Conservation (phyloP, 2,797 vertebrate genomes). For the Neosilurus hyrtlii region DNA sequence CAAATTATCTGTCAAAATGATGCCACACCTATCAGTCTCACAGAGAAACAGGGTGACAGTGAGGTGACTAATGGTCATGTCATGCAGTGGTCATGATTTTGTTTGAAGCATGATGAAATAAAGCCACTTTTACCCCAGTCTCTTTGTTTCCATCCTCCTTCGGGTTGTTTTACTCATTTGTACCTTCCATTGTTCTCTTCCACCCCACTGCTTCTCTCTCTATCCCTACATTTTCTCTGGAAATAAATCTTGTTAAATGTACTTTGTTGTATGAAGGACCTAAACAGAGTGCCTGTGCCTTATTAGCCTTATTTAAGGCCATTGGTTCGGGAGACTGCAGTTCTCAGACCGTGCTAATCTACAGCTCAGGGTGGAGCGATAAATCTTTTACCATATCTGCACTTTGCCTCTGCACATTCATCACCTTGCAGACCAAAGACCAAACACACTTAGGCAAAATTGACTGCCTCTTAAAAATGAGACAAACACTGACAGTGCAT, state of each 20-base stretch:
- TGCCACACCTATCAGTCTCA: neutral
- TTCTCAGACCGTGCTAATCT: conserved; percentile 27
- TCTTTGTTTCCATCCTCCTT: neutral
- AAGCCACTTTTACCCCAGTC: neutral
- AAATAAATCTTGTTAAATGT: conserved; percentile 21
- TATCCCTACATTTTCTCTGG: neutral
- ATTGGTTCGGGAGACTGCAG: neutral
- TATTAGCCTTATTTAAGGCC: conserved; percentile 29
- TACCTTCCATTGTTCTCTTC: neutral
- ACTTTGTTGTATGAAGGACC: conserved; percentile 12
- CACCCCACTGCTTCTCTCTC: neutral
- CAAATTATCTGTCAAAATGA: conserved; percentile 13
- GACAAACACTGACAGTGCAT: neutral
- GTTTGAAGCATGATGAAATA: conserved; percentile 4
- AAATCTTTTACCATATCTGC: conserved; percentile 32
- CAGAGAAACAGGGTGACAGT: neutral
- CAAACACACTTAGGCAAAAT: conserved; percentile 39
- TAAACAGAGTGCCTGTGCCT: conserved; percentile 3
- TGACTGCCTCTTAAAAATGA: conserved; percentile 29
- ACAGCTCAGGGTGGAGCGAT: conserved; percentile 21
- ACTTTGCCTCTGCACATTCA: conserved; percentile 22
- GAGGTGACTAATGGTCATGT: conserved; percentile 10
- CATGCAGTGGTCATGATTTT: neutral
- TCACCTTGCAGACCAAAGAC: conserved; percentile 24
- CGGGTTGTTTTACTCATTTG: neutral